Evolutionary conservation across 2,113 vertebrate genomes (phyloP), one percentile per base, ranked within the genome.

Genomic region (Otocyon megalotis): DNA sequence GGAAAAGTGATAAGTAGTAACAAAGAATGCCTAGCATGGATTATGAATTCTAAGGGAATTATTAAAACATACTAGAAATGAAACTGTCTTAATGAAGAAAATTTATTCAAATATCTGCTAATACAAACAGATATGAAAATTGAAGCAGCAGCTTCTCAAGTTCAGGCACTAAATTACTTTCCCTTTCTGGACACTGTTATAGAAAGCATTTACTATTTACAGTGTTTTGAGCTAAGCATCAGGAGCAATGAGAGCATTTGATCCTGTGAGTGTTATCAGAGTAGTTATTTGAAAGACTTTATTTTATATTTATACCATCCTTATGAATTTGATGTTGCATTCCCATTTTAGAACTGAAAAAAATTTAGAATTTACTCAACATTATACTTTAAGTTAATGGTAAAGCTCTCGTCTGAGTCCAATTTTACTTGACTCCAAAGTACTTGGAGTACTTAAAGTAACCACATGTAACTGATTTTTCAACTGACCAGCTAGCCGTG

Each of bases 221-320:
- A 20, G 3, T 17, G 8, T 74, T 63, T 80, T 71, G 37, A 72
- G 48, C 87, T 74, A 53, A 43, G 15, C 32, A 16, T 79, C 32
- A 48, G 9, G 4, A 74, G 0, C 3, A 60, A 43, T 77, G 30
- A 92, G 4, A 86, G 32, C 6, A 67, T 16, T 26, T 88, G 35
- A 88, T 35, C 22, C 56, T 74, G 22, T 7, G 30, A 60, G 43
- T 79, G 9, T 77, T 90, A 80, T 26, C 3, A 43, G 11, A 71
- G 15, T 56, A 93, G 71, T 79, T 89, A 93, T 79, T 84, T 84
- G 50, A 82, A 93, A 69, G 15, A 69, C 16, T 80, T 85, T 62
- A 22, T 82, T 88, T 93, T 72, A 53, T n/a, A 19, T 87, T 69
- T 54, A 48, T 11, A 85, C 15, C 9, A 19, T 67, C 32, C 4